phyloP scores from a whole-genome alignment of 2,888 invertebrate genomes.

The Nymphalis polychloros region DNA sequence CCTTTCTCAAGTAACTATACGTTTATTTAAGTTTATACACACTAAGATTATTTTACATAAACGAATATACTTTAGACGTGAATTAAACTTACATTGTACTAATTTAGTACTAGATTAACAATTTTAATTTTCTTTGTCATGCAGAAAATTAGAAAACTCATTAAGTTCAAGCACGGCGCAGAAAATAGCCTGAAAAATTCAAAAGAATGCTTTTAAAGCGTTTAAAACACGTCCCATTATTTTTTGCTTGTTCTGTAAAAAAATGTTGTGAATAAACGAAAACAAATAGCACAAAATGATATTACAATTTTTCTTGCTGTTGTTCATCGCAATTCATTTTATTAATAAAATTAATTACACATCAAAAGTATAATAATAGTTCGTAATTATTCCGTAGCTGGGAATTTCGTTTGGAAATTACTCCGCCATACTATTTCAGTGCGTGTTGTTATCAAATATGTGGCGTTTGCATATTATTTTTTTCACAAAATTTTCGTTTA shows the following conservation, averaged over 20 bases:
- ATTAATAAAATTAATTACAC: no score
- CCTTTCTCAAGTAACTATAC: background rate
- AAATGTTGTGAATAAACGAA: background rate
- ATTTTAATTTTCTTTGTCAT: constrained; percentile 6
- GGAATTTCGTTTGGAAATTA: no score
- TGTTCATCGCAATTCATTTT: background rate
- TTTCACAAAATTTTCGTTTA: no score
- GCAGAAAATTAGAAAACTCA: constrained; percentile 20
- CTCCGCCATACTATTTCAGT: no score
- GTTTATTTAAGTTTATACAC: no score
- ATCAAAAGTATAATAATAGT: no score
- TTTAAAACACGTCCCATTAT: constrained; percentile 5
- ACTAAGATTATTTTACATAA: background rate
- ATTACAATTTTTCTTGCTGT: background rate
- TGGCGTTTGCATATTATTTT: no score
- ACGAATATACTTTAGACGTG: background rate
- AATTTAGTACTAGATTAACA: constrained; percentile 2
- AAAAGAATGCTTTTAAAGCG: constrained; percentile 14
- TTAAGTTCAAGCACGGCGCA: constrained; percentile 18
- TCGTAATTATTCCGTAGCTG: no score
- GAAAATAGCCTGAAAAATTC: constrained; percentile 12
- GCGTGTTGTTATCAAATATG: no score
- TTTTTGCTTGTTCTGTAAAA: background rate
- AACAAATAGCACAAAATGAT: background rate
- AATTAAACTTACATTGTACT: background rate